phyloP scores from a whole-genome alignment of 2,888 invertebrate species.

The Tetheella fluctuosa region DNA sequence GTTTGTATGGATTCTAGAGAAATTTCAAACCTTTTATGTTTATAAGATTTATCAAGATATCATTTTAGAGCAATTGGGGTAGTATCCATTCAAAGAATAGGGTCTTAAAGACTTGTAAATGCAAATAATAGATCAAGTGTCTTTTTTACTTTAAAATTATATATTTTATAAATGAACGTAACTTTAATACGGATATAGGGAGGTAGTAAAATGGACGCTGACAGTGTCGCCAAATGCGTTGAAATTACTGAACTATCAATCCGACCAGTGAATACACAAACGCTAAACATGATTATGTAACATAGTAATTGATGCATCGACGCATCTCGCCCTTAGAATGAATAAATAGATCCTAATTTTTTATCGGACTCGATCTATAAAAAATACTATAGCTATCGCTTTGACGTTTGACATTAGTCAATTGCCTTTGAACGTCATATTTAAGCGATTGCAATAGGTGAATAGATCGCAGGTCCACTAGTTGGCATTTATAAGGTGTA shows the following conservation, averaged over 20 bases:
- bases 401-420: constrained; percentile 7
- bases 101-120: background rate
- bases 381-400: constrained; percentile 23
- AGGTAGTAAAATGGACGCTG: too few relatives aligned
- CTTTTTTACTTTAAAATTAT: background rate
- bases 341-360: constrained; percentile 22
- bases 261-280: background rate
- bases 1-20: constrained; percentile 20
- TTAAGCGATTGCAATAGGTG: background rate
- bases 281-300: constrained; percentile 5
- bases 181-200: background rate
- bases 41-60: too few relatives aligned
- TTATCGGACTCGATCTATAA: constrained; percentile 3
- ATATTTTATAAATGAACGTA: background rate
- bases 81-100: background rate
- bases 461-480: constrained; percentile 36
- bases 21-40: background rate
- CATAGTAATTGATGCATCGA: constrained; percentile 25
- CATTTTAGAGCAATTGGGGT: background rate
- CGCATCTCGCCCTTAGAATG: constrained; percentile 22
- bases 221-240: too few relatives aligned
- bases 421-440: constrained; percentile 5
- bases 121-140: background rate
- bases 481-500: constrained; percentile 54
- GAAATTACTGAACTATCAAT: background rate